Base-by-base conservation (phyloP, 2,113 vertebrate genomes). In the Oxyruncus cristatus region DNA sequence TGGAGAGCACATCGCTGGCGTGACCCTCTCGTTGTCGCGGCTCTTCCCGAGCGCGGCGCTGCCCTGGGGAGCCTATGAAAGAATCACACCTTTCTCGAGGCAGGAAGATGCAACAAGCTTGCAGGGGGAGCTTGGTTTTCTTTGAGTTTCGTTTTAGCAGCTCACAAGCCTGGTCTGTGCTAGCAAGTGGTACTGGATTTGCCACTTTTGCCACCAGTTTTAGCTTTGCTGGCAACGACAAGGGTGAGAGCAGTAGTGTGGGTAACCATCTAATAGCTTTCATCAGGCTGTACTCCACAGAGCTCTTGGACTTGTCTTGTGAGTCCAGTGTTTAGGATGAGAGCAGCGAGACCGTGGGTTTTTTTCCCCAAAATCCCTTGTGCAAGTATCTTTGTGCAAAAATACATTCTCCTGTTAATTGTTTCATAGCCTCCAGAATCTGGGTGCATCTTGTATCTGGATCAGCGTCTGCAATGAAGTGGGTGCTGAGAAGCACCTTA, bases 91-190 rank as follows among this genome's bases (percentile, higher is more conserved):
- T 93, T 17, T 75, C 53, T 47, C 56, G 37, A 37, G 75, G 95
- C 84, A 88, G 89, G 73, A 93, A 82, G 93, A 37, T 79, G 71
- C 50, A 39, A 49, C 55, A 47, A 66, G 63, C 74, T 93, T 0
- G 0, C 81, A 49, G 94, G 88, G 79, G 92, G 85, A 85, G 44
- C 50, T 28, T 53, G 41, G 59, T 92, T 96, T 89, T 63, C 46
- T 91, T 21, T 37, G 80, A 67, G 71, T 94, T 96, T 96, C 87
- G 70, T 63, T 97, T 96, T 92, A 92, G 20, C 79, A 87, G 89
- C 85, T 89, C 92, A 59, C 41, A 44, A 44, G 53, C 46, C 37
- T 76, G 55, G 62, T 35, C 74, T 73, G 56, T 78, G 65, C 84
- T 83, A 59, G 42, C 56, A 49, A 61, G 52, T 41, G 70, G 15